Conservation (phyloP, 1,140 invertebrate species). For the Carposina sasakii region DNA sequence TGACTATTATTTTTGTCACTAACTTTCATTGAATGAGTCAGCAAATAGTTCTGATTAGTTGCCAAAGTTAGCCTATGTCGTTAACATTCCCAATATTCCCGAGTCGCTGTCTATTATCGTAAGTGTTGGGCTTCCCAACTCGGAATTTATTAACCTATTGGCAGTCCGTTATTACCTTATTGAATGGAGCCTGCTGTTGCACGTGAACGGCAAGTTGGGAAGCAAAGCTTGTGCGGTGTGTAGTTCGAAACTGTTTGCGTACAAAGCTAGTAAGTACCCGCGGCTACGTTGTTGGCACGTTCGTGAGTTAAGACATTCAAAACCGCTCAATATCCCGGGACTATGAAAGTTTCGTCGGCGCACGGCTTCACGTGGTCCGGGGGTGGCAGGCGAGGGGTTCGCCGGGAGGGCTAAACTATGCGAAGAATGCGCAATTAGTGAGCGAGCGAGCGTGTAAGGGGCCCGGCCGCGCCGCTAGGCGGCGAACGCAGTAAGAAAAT, state of each 20-base stretch:
- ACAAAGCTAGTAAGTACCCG: conserved; percentile 48
- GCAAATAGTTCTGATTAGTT: too few relatives aligned
- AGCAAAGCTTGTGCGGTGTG: conserved; percentile 15
- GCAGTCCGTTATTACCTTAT: not conserved
- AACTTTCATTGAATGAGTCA: too few relatives aligned
- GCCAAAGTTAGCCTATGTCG: too few relatives aligned
- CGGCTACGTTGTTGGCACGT: conserved; percentile 48
- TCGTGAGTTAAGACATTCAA: conserved; percentile 73
- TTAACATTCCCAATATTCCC: too few relatives aligned
- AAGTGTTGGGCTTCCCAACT: too few relatives aligned
- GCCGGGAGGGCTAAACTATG: conserved; percentile 84
- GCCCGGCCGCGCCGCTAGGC: conserved; percentile 66
- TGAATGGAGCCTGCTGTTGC: not conserved
- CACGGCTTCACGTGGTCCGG: conserved; percentile 66
- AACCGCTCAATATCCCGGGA: conserved; percentile 71
- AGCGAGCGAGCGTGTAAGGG: conserved; percentile 76
- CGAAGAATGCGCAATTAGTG: conserved; percentile 93
- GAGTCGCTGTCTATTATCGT: too few relatives aligned
- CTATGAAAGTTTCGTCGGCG: conserved; percentile 69
- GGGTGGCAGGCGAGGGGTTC: conserved; percentile 57
- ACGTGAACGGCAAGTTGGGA: not conserved
- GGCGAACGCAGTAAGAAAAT: conserved; percentile 76
- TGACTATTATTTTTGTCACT: too few relatives aligned
- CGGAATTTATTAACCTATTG: not conserved
- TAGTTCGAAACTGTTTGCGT: conserved; percentile 54